phyloP scores from a whole-genome alignment of 2,113 vertebrate species.

The Limnothrissa miodon region DNA sequence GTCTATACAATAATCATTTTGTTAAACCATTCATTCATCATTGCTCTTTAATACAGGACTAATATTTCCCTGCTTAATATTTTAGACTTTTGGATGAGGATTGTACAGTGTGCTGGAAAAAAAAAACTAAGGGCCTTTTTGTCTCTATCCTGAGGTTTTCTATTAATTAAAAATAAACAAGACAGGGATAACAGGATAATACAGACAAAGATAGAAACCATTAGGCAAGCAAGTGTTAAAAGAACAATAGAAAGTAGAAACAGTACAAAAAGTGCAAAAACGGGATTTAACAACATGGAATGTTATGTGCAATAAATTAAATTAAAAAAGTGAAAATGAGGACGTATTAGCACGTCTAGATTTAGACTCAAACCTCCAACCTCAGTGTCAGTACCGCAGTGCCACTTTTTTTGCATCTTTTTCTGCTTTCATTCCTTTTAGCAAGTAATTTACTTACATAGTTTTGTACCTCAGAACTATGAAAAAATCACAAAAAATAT shows the following conservation, averaged over 20 bases:
- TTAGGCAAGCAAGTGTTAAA: neutral
- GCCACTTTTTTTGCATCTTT: slow-evolving; percentile 18
- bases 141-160: slow-evolving; percentile 16
- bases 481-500: slow-evolving; percentile 34
- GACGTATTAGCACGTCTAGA: neutral
- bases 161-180: neutral
- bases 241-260: neutral
- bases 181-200: neutral
- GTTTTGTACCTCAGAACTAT: slow-evolving; percentile 24
- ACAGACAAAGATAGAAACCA: neutral
- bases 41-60: neutral
- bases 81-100: slow-evolving; percentile 5
- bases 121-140: neutral
- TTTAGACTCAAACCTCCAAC: neutral
- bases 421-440: neutral
- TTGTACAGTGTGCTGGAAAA: slow-evolving; percentile 1
- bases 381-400: slow-evolving; percentile 1
- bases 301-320: slow-evolving; percentile 13
- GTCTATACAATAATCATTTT: slow-evolving; percentile 16
- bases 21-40: neutral
- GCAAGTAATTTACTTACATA: slow-evolving; percentile 5
- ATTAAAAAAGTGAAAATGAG: slow-evolving; percentile 7
- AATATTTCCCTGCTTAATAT: neutral
- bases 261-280: neutral
- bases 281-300: neutral